Evolutionary conservation across 2,113 vertebrate genomes (phyloP).

Genomic region (Panthera tigris): DNA sequence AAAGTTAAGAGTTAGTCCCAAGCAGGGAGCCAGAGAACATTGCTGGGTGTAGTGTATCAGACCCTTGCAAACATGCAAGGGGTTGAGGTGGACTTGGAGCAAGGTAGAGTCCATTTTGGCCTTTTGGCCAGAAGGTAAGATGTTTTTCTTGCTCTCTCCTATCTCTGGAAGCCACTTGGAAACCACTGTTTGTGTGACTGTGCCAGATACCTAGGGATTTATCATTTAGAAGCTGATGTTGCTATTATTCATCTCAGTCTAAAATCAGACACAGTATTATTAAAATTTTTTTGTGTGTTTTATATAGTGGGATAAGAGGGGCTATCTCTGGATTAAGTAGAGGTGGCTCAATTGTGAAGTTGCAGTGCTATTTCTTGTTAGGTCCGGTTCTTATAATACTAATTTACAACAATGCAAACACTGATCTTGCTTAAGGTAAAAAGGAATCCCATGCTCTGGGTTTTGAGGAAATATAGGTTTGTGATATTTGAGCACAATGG

Average conservation of each 20-base stretch:
- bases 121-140: background rate
- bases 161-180: background rate
- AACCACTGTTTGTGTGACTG: background rate
- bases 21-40: background rate
- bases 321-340: background rate
- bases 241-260: background rate
- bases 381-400: background rate
- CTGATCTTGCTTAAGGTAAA: background rate
- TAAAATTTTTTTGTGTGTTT: background rate
- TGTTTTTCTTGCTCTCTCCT: constrained; percentile 18
- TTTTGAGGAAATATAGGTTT: background rate
- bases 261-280: background rate
- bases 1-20: background rate
- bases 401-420: background rate
- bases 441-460: background rate
- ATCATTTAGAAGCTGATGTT: background rate
- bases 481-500: background rate
- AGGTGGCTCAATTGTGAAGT: background rate
- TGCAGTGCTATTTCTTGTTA: background rate
- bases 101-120: background rate
- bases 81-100: background rate
- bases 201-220: background rate
- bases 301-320: background rate
- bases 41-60: background rate
- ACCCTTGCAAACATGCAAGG: background rate